Evolutionary conservation across 2,888 invertebrate species (phyloP), one percentile per base, ranked within the genome.

Genomic region (Elaeidobius kamerunicus): DNA sequence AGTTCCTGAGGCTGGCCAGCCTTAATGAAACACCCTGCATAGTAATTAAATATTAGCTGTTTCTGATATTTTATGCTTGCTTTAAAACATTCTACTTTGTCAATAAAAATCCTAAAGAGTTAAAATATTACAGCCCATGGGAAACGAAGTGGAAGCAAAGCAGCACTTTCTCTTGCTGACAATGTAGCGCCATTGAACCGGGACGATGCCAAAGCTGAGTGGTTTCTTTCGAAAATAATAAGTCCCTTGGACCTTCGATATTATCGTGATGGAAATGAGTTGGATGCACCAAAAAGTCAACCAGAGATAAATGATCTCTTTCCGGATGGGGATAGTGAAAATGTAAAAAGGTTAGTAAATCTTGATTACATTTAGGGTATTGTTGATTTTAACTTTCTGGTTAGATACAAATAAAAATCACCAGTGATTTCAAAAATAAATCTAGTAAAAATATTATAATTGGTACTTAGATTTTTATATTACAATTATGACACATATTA

Each of bases 91-190:
- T 6, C 23, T 23, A 23, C 23, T 23, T 30, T 30, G 30, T 30
- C 4, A 2, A 28, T 16, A 16, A 17, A 17, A 36, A 17, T 6
- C 9, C 36, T 36, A 17, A 36, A 30, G 9, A 32, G 9, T n/a
- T 19, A 34, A 27, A 20, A 41, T 35, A 35, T 59, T 57, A 6
- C 70, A 84, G 84, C 80, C 18, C 83, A 83, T 60, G 84, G 83
- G 14, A 83, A 83, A 68, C 73, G 83, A 17, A 82, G 77, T 6
- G 77, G 76, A 3, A 19, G 41, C n/a, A 46, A 51, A 39, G 43
- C 27, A 40, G 41, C 28, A 14, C 27, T 38, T 9, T n/a, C 45
- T 15, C 52, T 28, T 17, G 9, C 45, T 28, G 42, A 45, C 15
- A 48, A 48, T 20, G 52, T 47, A 15, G 19, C 28, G 15, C 18